phyloP scores from a whole-genome alignment of 2,888 invertebrate genomes.

The Conus canariensis region DNA sequence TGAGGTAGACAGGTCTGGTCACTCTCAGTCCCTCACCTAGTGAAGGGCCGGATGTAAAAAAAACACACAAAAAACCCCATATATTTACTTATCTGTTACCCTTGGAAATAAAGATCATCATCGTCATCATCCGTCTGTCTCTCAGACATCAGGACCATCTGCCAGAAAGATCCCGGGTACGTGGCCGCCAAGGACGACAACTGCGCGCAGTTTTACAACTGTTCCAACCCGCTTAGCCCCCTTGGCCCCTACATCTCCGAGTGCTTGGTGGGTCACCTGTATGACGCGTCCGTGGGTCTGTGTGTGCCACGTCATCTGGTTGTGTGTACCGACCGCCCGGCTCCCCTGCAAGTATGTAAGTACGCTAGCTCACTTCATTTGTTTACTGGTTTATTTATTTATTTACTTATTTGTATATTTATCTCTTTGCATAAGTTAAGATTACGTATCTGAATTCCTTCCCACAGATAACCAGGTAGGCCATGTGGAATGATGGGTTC shows the following conservation, averaged over 20 bases:
- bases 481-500: no score
- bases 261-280: constrained; percentile 44
- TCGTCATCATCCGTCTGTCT: not conserved
- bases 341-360: constrained; percentile 50
- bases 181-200: constrained; percentile 58
- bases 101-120: no score
- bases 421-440: no score
- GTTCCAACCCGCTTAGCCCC: constrained; percentile 44
- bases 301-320: constrained; percentile 40
- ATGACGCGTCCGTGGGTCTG: constrained; percentile 26
- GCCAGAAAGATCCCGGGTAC: constrained; percentile 55
- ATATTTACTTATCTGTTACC: no score
- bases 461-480: no score
- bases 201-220: constrained; percentile 66
- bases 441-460: no score
- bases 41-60: no score
- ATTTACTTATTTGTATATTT: no score
- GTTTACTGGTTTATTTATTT: no score
- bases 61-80: no score
- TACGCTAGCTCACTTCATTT: not conserved
- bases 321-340: constrained; percentile 33
- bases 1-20: no score
- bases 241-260: constrained; percentile 46
- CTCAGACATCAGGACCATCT: constrained; percentile 52
- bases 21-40: no score